Percentiles rank a stretch among this genome's conserved stretches.
phyloP scores from a whole-genome alignment of 2,797 vertebrate genomes.

The Pantherophis vulpinus region DNA sequence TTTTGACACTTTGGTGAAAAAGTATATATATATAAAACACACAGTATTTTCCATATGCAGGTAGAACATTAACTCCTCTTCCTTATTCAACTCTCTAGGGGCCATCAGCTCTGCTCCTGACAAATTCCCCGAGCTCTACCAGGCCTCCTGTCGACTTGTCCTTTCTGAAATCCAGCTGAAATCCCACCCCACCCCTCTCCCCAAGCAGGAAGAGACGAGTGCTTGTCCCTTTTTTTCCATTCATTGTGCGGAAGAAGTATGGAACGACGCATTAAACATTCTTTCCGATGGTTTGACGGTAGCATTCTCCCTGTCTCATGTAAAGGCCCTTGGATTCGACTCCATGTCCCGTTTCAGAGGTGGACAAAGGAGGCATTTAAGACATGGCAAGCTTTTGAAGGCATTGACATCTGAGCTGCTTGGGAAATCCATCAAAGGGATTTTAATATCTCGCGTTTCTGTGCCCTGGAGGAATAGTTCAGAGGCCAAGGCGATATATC shows the following conservation, averaged over 20 bases:
- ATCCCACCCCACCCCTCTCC: too few species aligned
- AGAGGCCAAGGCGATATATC: slow-evolving; percentile 24
- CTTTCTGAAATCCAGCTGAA: not conserved
- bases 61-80: not conserved
- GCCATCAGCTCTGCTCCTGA: not conserved
- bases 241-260: not conserved
- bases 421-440: slow-evolving; percentile 23
- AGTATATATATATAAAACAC: not conserved
- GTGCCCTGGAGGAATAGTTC: slow-evolving; percentile 12
- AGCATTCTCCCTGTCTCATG: not conserved
- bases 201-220: not conserved
- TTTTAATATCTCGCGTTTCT: slow-evolving; percentile 16
- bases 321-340: not conserved
- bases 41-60: not conserved
- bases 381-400: not conserved
- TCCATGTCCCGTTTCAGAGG: slow-evolving; percentile 13
- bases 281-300: not conserved
- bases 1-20: not conserved
- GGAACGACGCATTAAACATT: not conserved
- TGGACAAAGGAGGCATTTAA: slow-evolving; percentile 4
- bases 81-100: not conserved
- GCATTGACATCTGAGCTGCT: not conserved
- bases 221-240: not conserved
- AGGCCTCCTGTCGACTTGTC: not conserved
- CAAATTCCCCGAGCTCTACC: not conserved